Conservation (phyloP, 2,888 invertebrate genomes). For the Leptarthrus brevirostris region DNA sequence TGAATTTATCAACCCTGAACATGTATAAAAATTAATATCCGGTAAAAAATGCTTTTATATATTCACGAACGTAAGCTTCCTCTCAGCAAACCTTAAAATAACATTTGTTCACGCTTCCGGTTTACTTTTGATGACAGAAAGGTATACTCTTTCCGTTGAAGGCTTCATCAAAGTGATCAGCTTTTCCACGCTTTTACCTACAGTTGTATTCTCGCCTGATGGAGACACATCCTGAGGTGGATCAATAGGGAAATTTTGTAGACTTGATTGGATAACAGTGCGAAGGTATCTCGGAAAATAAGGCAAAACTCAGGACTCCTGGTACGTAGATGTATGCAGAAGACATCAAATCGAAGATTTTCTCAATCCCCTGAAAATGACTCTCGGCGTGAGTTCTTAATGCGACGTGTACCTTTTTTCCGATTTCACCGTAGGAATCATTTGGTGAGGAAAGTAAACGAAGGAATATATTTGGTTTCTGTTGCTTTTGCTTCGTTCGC, state of each 20-base stretch:
- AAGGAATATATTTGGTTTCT: not conserved
- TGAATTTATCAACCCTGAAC: too few relatives aligned
- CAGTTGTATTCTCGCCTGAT: not conserved
- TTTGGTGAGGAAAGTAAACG: not conserved
- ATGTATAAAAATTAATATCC: constrained; percentile 26
- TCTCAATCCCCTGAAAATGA: constrained; percentile 2
- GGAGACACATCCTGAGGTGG: not conserved
- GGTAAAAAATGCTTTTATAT: constrained; percentile 22
- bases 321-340: too few relatives aligned
- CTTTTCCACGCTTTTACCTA: not conserved
- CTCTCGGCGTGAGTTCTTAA: not conserved
- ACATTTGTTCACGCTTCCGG: constrained; percentile 12
- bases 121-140: not conserved
- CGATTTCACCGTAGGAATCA: too few relatives aligned
- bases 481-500: too few relatives aligned
- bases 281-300: too few relatives aligned
- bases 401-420: not conserved
- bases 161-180: constrained; percentile 5
- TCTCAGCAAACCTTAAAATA: not conserved
- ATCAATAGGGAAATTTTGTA: not conserved
- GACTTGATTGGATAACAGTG: not conserved
- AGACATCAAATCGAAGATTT: not conserved
- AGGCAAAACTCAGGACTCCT: not conserved
- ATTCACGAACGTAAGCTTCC: not conserved
- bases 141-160: not conserved